These are phyloP conservation scores for Geopemphigus sp. DNA, from an alignment of 1,140 invertebrate genomes.

Conservation along the genomic window DNA sequence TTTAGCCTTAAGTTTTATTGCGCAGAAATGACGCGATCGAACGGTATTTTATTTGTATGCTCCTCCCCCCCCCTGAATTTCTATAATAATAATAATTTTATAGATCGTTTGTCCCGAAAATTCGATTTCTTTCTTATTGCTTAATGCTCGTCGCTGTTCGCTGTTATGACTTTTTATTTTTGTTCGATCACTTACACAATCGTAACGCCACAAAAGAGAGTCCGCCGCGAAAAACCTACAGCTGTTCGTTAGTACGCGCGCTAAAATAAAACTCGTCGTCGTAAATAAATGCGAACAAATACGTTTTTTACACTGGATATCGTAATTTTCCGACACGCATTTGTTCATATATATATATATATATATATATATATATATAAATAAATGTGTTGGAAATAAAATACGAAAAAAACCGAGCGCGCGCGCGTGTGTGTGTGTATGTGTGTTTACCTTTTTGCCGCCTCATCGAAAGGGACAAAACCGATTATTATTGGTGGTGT, in stretches of 20 bases:
- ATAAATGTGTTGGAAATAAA: conserved; percentile 23
- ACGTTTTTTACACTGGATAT: conserved; percentile 26
- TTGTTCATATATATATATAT: no score
- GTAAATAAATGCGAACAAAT: conserved; percentile 45
- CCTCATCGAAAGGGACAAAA: conserved; percentile 47
- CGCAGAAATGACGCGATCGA: no score
- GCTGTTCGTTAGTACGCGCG: conserved; percentile 1
- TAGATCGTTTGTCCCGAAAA: neutral
- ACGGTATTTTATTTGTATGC: no score
- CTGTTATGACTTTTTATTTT: conserved; percentile 1
- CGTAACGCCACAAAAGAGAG: neutral
- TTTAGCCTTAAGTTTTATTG: no score
- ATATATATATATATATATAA: no score
- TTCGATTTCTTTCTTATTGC: conserved; percentile 2
- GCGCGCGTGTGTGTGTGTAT: neutral
- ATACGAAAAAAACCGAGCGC: neutral
- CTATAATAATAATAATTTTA: neutral
- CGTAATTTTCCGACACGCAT: conserved; percentile 34
- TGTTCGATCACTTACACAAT: neutral
- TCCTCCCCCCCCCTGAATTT: no score
- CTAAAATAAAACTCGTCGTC: conserved; percentile 33
- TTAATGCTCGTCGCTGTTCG: neutral
- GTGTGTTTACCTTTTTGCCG: conserved; percentile 48
- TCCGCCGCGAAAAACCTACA: neutral
- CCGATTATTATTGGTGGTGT: conserved; percentile 49